Evolutionary conservation across 2,113 vertebrate species (phyloP), one percentile per base, ranked within the genome.

Genomic region (Eublepharis macularius): DNA sequence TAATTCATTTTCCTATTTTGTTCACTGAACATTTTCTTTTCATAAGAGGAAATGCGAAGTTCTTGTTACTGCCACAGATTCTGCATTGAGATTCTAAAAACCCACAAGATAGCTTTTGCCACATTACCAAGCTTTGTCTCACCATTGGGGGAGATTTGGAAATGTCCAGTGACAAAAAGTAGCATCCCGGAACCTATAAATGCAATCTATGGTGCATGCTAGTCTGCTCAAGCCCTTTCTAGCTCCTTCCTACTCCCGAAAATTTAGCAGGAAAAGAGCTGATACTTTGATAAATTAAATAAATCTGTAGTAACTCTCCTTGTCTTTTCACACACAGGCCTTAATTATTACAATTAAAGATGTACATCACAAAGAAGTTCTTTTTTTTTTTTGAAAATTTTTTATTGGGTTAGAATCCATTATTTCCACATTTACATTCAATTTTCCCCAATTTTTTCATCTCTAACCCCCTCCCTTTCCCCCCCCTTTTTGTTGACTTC

Each of bases 331-430:
- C 17, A 69, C 66, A 36, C 36, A 24, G 60, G 36, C 41, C 82
- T 86, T 87, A 47, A 82, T 66, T 80, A 82, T 66, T 80, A 86
- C 86, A 87, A 88, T 36, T 65, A 86, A 84, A 89, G 26, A 84
- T 0, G 3, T 43, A 65, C 7, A 36, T 12, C 80, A 91, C 87
- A 60, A 78, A 84, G 86, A 78, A 24, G 76, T 0, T n/a, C n/a
- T n/a, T n/a, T n/a, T n/a, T n/a, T n/a, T n/a, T n/a, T n/a, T n/a
- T n/a, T n/a, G n/a, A n/a, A n/a, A n/a, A n/a, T n/a, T n/a, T n/a
- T n/a, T n/a, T n/a, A n/a, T n/a, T n/a, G n/a, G n/a, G n/a, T n/a
- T n/a, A n/a, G n/a, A n/a, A n/a, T n/a, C n/a, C n/a, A n/a, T n/a
- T n/a, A n/a, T n/a, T n/a, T n/a, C n/a, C n/a, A n/a, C n/a, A n/a